These are phyloP conservation scores for Notothenia rossii DNA, from an alignment of 2,113 vertebrate genomes.

Conservation along the genomic window DNA sequence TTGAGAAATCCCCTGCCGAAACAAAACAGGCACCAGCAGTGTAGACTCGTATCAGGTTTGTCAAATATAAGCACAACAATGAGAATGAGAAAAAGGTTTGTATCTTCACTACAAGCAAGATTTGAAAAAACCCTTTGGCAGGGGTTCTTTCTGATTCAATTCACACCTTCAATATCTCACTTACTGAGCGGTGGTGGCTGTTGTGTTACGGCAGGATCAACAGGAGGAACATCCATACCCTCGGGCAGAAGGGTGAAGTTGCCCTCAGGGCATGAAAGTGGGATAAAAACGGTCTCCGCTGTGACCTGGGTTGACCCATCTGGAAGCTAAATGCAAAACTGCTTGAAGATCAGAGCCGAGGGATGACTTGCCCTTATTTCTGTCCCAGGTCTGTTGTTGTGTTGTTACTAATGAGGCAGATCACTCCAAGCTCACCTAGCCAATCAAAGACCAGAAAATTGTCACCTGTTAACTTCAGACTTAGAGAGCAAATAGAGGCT, in stretches of 20 bases:
- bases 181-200: conserved; percentile 43
- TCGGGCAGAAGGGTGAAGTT: conserved; percentile 46
- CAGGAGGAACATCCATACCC: conserved; percentile 59
- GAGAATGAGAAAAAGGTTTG: conserved; percentile 30
- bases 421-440: conserved; percentile 63
- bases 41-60: conserved; percentile 64
- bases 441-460: conserved; percentile 33
- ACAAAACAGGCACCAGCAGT: conserved; percentile 51
- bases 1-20: conserved; percentile 68
- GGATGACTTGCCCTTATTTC: conserved; percentile 52
- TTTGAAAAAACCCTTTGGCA: conserved; percentile 50
- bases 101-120: conserved; percentile 43
- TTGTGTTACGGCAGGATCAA: conserved; percentile 35
- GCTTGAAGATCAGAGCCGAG: conserved; percentile 67
- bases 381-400: conserved; percentile 69
- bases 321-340: conserved; percentile 75
- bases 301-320: conserved; percentile 68
- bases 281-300: conserved; percentile 34
- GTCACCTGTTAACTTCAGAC: conserved; percentile 24
- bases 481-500: conserved; percentile 9
- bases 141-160: conserved; percentile 45
- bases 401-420: conserved; percentile 71
- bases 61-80: conserved; percentile 57
- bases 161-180: conserved; percentile 46
- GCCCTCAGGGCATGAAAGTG: conserved; percentile 57